Percentiles rank a stretch among this genome's conserved stretches.
Evolutionary conservation across 2,113 vertebrate genomes (phyloP).

Genomic region (Promerops cafer): DNA sequence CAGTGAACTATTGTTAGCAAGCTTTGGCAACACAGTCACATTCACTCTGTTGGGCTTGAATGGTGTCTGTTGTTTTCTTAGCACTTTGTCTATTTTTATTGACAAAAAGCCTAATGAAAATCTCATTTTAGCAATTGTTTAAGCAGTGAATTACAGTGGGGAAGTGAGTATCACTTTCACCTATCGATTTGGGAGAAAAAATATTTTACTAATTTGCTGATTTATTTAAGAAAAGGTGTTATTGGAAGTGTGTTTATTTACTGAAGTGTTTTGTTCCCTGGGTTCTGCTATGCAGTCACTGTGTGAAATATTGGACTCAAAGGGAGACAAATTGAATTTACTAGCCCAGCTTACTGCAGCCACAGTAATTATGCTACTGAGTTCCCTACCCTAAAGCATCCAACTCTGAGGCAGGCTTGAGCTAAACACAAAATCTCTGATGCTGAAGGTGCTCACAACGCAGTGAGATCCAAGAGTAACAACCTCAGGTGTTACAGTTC

Average conservation of each 20-base stretch:
- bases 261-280: not conserved
- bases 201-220: not conserved
- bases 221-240: not conserved
- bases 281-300: not conserved
- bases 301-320: not conserved
- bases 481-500: not conserved
- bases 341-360: not conserved
- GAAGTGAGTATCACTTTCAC: not conserved
- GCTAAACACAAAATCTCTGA: not conserved
- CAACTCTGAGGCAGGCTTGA: not conserved
- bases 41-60: not conserved
- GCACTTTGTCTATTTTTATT: not conserved
- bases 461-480: not conserved
- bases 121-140: not conserved
- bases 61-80: not conserved
- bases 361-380: not conserved
- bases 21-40: not conserved
- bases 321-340: not conserved
- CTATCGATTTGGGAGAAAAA: not conserved
- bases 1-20: not conserved
- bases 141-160: not conserved
- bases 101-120: not conserved
- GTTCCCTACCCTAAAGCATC: not conserved
- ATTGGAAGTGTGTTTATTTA: not conserved
- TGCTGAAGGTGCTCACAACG: not conserved